Percentiles rank a stretch among this genome's conserved stretches.
Conservation (phyloP, 1,140 invertebrate species). For the Halyomorpha halys region DNA sequence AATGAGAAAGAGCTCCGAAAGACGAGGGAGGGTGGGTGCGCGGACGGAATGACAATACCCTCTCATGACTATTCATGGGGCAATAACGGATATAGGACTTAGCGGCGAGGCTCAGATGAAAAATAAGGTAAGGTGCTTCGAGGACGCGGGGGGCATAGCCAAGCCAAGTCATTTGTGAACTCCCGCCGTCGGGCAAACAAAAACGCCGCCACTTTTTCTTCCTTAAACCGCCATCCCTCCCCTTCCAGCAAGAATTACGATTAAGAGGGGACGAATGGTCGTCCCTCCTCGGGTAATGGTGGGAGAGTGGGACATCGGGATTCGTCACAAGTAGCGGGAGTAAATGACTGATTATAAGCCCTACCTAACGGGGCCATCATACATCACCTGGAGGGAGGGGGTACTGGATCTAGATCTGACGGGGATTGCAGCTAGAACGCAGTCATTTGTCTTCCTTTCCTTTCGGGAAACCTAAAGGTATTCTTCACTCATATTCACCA, state of each 20-base stretch:
- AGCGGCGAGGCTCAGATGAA: not conserved
- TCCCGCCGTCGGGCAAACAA: not conserved
- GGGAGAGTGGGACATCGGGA: not conserved
- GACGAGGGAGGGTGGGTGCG: not conserved
- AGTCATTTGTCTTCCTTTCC: too few relatives aligned
- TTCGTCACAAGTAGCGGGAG: constrained; percentile 9
- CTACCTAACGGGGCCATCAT: too few relatives aligned
- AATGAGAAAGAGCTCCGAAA: not conserved
- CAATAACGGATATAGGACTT: constrained; percentile 9
- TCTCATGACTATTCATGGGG: constrained; percentile 15
- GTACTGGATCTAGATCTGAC: too few relatives aligned
- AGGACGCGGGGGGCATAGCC: not conserved
- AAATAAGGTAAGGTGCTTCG: not conserved
- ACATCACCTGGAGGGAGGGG: too few relatives aligned
- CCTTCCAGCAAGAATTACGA: constrained; percentile 1
- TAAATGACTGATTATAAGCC: constrained; percentile 9
- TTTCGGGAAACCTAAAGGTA: too few relatives aligned
- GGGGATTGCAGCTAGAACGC: too few relatives aligned
- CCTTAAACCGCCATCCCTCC: not conserved
- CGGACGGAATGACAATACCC: not conserved
- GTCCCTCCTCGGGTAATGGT: not conserved
- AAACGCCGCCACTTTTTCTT: constrained; percentile 6
- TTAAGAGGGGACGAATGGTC: not conserved
- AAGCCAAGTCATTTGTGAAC: constrained; percentile 4
- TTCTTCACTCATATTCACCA: too few relatives aligned